Base-by-base conservation (phyloP, 2,888 invertebrate species). In the Noctua comes region DNA sequence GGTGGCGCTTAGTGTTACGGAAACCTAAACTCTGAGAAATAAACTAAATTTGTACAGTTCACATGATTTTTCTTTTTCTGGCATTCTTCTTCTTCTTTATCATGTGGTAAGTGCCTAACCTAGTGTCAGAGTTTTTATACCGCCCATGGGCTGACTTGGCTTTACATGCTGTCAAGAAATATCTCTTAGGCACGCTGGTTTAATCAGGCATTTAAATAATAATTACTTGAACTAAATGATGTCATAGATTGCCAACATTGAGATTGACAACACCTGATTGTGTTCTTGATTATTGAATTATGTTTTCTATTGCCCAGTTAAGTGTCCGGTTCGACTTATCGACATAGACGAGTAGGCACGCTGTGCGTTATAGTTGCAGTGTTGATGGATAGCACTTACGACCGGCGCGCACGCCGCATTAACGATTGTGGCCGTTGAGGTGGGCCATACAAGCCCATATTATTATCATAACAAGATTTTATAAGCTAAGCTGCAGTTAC, bases 331-430 rank as follows among this genome's bases (percentile, higher is more conserved):
- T 24, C 69, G 64, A 76, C 75, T 81, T 77, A 81, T 79, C 79
- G 73, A 79, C 75, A 48, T 68, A 40, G 13, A 68, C 48, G 21
- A 27, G 62, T 66, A 73, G 66, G 79, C 79, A 65, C 79, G 82
- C 77, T 83, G 79, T 86, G 78, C 66, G 85, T 69, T 86, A n/a
- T 73, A 86, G 80, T 73, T 86, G 79, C 83, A 85, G 79, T 86
- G 84, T 80, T 76, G 71, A 81, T 75, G 84, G 71, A 76, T 46
- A 78, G 79, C 82, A 85, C 81, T 51, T 27, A 75, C 78, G 76
- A 77, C 57, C 79, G 81, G 78, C 79, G 79, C 73, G 78, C 82
- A 79, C 88, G 77, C 79, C 74, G 68, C 65, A 57, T 24, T 76
- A 8, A 40, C 31, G 48, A 69, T 57, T 73, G 51, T 68, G 3